A percentile compares a stretch with the other conserved stretches of the same genome.
Evolutionary conservation across 2,888 invertebrate species (phyloP).

Genomic region (Loripinus fragilis): DNA sequence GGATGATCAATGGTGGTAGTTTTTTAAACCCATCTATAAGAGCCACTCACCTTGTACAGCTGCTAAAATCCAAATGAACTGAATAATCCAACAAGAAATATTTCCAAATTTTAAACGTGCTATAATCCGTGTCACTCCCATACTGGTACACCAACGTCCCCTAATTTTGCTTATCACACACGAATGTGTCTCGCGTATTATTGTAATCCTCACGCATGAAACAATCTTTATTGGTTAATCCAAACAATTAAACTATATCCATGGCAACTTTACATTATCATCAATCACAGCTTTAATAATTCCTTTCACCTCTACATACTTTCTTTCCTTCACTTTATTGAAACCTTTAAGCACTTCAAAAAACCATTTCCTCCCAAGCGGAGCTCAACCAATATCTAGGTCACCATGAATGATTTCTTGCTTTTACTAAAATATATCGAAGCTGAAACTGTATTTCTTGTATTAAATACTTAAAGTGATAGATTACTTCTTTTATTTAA

Average conservation of each 20-base stretch:
- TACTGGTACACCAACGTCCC: background rate
- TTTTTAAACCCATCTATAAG: no score
- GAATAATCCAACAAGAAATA: no score
- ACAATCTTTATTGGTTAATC: background rate
- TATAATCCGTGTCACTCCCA: slow-evolving; percentile 8
- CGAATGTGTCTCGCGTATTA: background rate
- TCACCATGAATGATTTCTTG: slow-evolving; percentile 7
- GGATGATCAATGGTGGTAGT: no score
- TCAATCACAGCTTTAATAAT: background rate
- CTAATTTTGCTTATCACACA: no score
- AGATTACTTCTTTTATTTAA: no score
- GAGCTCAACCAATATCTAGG: background rate
- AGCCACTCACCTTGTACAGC: background rate
- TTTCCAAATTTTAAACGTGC: background rate
- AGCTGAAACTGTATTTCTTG: no score
- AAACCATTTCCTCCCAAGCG: background rate
- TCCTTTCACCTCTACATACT: background rate
- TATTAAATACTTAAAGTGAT: no score
- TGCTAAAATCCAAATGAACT: background rate
- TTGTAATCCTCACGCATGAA: background rate
- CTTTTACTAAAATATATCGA: no score
- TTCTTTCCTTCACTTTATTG: background rate
- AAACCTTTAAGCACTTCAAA: background rate
- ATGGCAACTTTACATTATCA: no score
- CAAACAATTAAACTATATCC: background rate